Base-by-base conservation (phyloP, 2,113 vertebrate species). In the Tachycineta bicolor region DNA sequence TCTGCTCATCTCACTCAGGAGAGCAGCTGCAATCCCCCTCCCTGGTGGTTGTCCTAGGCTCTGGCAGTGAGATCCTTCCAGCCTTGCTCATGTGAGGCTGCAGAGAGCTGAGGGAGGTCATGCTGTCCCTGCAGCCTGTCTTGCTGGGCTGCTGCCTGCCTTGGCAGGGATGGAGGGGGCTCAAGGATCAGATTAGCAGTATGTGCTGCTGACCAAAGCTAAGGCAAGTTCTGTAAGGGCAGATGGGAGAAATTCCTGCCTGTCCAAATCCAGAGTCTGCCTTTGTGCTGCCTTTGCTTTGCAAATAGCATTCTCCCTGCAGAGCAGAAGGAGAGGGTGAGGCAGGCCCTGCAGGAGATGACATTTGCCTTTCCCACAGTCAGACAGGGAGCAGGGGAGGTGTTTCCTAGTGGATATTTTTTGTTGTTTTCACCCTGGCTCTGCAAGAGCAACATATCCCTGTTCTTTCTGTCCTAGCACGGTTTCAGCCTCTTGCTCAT, bases 1-100 rank as follows among this genome's bases (percentile, higher is more conserved):
- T 74, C 11, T 0, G 0, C 50, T 34, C 4, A 2, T 9, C 41
- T 59, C 14, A 4, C 19, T 20, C 2, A 0, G 33, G 29, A 52
- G 12, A 34, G 49, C 0, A 0, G 33, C 82, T 74, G 47, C 47
- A 18, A 1, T 37, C 9, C 33, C 19, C 11, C 15, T 95, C 9
- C 41, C 12, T 1, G 0, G 6, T 11, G 26, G 2, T 6, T 78
- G 11, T 34, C 39, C 52, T 34, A 4, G 4, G 17, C 44, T 71
- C 20, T 60, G 71, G 44, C 49, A 69, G 41, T 0, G 1, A 55
- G 15, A 65, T 83, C 59, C 28, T 29, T 56, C 16, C 59, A 80
- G n/a, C 75, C n/a, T 59, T 47, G n/a, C 82, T 81, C 0, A 0
- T 44, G 5, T 8, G 82, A n/a, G 70, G 70, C 21, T 79, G 41